These are phyloP conservation scores for Eumeta japonica DNA, from an alignment of 1,140 invertebrate species.

Conservation along the genomic window DNA sequence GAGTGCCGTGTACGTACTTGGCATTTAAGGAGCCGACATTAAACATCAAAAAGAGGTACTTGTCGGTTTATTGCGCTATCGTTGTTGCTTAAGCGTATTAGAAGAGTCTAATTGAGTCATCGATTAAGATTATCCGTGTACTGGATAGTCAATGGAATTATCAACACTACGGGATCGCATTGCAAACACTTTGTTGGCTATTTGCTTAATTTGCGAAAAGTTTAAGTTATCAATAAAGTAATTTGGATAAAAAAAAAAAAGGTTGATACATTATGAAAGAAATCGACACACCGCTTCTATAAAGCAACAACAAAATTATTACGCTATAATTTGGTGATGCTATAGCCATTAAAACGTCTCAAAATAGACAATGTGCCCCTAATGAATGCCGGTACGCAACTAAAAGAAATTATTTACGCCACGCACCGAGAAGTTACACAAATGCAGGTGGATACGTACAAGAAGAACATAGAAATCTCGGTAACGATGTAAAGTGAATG, in stretches of 20 bases:
- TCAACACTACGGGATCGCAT: constrained; percentile 4
- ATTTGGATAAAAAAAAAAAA: no score
- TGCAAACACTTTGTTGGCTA: constrained; percentile 4
- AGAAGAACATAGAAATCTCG: constrained; percentile 35
- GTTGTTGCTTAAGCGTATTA: constrained; percentile 34
- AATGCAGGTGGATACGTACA: constrained; percentile 25
- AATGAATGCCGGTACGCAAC: constrained; percentile 34
- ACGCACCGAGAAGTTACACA: constrained; percentile 27
- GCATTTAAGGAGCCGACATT: constrained; percentile 44
- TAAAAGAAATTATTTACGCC: constrained; percentile 50
- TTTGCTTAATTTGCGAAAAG: no score
- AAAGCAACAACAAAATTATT: no score
- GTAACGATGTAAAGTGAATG: constrained; percentile 47
- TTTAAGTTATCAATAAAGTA: no score
- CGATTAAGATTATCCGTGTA: no score
- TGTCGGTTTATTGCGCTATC: constrained; percentile 38
- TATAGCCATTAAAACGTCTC: constrained; percentile 38
- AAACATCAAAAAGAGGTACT: constrained; percentile 43
- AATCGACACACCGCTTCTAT: no score
- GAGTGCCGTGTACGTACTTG: constrained; percentile 34
- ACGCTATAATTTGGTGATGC: constrained; percentile 38
- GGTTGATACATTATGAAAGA: no score
- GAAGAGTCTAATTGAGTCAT: no score
- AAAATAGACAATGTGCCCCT: constrained; percentile 38
- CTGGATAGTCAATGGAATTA: constrained; percentile 16